A percentile compares a stretch with the other conserved stretches of the same genome.
Conservation (phyloP, 1,140 invertebrate species). For the Palaemon carinicauda region DNA sequence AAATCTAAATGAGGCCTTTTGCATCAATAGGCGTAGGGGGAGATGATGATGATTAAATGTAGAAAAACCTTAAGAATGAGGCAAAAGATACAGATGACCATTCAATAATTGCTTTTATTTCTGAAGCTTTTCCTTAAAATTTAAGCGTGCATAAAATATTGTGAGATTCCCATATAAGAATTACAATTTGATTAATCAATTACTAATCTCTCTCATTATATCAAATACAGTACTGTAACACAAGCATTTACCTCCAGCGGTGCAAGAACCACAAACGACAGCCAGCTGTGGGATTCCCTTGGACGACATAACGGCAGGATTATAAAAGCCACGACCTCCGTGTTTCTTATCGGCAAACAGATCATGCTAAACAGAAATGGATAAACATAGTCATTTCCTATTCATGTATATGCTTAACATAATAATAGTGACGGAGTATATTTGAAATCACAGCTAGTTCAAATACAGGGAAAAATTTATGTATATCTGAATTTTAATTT, state of each 20-base stretch:
- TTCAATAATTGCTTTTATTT: neutral
- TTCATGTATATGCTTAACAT: neutral
- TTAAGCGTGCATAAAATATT: neutral
- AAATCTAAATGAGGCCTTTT: no score
- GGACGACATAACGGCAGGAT: slow-evolving; percentile 55
- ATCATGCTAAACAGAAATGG: slow-evolving; percentile 59
- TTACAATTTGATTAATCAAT: neutral
- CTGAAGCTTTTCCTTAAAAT: no score
- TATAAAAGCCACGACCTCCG: slow-evolving; percentile 61
- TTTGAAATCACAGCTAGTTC: neutral
- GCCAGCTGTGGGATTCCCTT: slow-evolving; percentile 61
- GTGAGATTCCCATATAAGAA: neutral
- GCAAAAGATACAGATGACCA: neutral
- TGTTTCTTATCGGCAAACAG: slow-evolving; percentile 63
- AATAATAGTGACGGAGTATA: neutral
- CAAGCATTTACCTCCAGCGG: slow-evolving; percentile 63
- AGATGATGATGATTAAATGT: neutral
- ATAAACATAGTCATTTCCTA: neutral
- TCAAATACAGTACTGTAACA: no score
- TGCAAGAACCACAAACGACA: slow-evolving; percentile 68
- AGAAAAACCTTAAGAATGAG: neutral
- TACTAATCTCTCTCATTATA: no score
- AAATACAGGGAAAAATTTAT: no score
- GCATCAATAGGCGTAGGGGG: no score
- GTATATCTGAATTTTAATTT: no score